phyloP scores from a whole-genome alignment of 2,113 vertebrate genomes.

The Corapipo altera region DNA sequence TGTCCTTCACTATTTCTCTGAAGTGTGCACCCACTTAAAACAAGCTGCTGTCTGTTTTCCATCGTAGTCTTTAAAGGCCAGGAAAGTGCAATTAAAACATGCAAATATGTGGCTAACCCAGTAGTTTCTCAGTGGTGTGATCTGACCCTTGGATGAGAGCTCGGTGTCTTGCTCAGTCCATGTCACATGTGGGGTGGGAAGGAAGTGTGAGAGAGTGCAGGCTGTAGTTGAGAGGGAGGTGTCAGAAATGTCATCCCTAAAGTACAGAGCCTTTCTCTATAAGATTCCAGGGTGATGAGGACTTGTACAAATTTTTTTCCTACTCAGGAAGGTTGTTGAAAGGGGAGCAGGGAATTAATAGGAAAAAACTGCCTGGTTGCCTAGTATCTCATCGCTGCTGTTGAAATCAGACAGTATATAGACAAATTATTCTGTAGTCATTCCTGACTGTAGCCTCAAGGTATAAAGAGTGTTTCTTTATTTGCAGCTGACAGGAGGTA shows the following conservation, averaged over 20 bases:
- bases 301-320: background rate
- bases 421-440: slow-evolving; percentile 2
- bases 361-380: background rate
- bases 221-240: background rate
- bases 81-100: background rate
- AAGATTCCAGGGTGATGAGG: background rate
- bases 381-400: background rate
- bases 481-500: slow-evolving; percentile 33
- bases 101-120: background rate
- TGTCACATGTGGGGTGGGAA: rapidly evolving
- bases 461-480: background rate
- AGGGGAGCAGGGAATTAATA: background rate
- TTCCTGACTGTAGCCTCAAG: background rate
- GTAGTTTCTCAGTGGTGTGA: background rate
- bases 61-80: background rate
- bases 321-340: background rate
- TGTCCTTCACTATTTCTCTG: background rate
- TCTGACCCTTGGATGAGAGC: background rate
- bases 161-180: background rate
- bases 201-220: background rate
- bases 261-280: background rate
- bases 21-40: background rate
- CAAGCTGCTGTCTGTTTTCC: background rate
- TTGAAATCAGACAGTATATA: background rate
- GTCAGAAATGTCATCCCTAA: background rate